These are phyloP conservation scores for Sitta carolinensis DNA, from an alignment of 2,797 vertebrate genomes.

Conservation along the genomic window DNA sequence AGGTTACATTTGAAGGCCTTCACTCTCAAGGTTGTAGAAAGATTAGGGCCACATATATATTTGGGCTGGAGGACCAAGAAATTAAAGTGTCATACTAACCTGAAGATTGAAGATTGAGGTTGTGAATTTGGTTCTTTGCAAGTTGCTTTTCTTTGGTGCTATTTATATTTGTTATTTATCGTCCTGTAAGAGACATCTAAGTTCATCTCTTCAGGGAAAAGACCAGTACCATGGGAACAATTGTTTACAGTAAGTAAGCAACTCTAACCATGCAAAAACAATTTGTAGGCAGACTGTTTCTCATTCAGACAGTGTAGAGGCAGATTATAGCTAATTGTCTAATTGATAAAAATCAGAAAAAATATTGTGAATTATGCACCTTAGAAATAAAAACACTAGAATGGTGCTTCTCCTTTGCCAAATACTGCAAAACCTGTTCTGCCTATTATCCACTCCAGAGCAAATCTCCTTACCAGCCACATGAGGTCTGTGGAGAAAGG, in stretches of 20 bases:
- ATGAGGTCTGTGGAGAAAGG: not conserved
- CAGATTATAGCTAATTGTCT: not conserved
- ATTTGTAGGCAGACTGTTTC: not conserved
- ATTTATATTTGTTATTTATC: not conserved
- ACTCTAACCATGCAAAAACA: not conserved
- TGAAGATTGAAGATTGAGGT: not conserved
- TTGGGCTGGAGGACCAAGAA: not conserved
- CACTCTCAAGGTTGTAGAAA: not conserved
- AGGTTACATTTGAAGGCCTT: not conserved
- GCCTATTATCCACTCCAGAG: not conserved
- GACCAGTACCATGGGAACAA: not conserved
- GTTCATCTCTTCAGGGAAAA: not conserved
- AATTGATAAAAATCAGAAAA: not conserved
- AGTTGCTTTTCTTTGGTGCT: not conserved
- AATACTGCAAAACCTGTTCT: not conserved
- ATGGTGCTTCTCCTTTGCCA: not conserved
- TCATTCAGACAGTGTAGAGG: not conserved
- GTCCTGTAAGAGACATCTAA: not conserved
- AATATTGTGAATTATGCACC: not conserved
- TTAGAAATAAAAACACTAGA: not conserved
- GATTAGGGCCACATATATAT: not conserved
- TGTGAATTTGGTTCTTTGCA: not conserved
- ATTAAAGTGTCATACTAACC: not conserved
- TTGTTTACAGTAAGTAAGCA: not conserved
- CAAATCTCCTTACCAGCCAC: not conserved